These are phyloP conservation scores for Myanophis thanlyinensis DNA, from an alignment of 2,113 vertebrate species.

Conservation along the genomic window DNA sequence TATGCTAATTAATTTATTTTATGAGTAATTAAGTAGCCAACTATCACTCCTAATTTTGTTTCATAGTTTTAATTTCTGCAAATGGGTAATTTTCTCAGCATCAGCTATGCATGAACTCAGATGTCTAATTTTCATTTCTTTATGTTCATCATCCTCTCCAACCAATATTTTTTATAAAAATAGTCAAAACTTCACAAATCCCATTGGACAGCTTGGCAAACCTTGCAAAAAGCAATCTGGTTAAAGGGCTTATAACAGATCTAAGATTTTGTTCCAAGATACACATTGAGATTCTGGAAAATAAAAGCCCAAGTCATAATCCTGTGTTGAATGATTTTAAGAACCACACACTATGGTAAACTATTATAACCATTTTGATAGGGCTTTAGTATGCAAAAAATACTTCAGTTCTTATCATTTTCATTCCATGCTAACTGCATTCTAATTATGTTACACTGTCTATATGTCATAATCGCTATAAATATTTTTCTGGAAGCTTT, in stretches of 20 bases:
- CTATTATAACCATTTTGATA: neutral
- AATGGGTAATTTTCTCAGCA: neutral
- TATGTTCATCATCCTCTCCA: neutral
- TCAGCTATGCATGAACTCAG: neutral
- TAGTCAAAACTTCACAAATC: neutral
- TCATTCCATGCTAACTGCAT: neutral
- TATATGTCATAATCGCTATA: neutral
- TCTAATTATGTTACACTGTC: neutral
- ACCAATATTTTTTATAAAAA: neutral
- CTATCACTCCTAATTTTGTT: neutral
- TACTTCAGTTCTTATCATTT: neutral
- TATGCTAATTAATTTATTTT: neutral
- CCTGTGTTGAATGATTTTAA: neutral
- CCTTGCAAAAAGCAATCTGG: neutral
- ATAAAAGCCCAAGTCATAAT: neutral
- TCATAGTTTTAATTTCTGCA: constrained; percentile 21
- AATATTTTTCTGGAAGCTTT: neutral
- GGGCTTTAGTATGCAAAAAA: neutral
- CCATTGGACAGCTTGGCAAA: neutral
- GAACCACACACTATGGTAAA: neutral
- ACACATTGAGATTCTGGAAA: neutral
- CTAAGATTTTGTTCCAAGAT: neutral
- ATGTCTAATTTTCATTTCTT: accelerated
- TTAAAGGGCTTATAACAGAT: neutral
- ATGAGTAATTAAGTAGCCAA: neutral